Conservation (phyloP, 1,140 invertebrate species). For the Heliconius hermathena region DNA sequence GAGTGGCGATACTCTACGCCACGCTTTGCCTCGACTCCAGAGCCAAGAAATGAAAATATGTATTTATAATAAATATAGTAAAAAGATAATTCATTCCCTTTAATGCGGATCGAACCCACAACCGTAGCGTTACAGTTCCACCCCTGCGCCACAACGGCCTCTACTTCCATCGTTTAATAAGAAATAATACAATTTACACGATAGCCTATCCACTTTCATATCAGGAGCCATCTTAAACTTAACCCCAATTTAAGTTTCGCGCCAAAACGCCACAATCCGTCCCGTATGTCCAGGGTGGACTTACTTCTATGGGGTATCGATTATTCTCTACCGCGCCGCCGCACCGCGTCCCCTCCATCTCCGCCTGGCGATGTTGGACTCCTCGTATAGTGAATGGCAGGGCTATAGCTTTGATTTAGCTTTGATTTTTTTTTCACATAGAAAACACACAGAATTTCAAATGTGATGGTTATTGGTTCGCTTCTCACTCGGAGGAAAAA, state of each 20-base stretch:
- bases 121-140: background rate
- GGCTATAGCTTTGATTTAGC: background rate
- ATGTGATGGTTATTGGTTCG: no score
- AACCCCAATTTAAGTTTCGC: constrained; percentile 45
- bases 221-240: background rate
- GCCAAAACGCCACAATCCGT: constrained; percentile 59
- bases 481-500: no score
- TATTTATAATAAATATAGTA: no score
- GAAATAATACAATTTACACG: background rate
- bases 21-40: no score
- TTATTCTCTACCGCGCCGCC: constrained; percentile 52
- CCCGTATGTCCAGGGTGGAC: constrained; percentile 64
- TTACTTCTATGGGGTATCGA: constrained; percentile 73
- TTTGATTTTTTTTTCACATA: background rate
- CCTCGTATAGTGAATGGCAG: background rate
- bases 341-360: constrained; percentile 44
- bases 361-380: constrained; percentile 33
- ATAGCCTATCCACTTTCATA: background rate
- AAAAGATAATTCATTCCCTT: background rate
- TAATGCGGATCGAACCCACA: background rate
- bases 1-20: no score
- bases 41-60: background rate
- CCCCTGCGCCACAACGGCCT: no score
- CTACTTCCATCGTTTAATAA: background rate
- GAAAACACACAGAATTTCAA: background rate